Evolutionary conservation across 1,140 invertebrate genomes (phyloP).

Genomic region (Hylaeus volcanicus): DNA sequence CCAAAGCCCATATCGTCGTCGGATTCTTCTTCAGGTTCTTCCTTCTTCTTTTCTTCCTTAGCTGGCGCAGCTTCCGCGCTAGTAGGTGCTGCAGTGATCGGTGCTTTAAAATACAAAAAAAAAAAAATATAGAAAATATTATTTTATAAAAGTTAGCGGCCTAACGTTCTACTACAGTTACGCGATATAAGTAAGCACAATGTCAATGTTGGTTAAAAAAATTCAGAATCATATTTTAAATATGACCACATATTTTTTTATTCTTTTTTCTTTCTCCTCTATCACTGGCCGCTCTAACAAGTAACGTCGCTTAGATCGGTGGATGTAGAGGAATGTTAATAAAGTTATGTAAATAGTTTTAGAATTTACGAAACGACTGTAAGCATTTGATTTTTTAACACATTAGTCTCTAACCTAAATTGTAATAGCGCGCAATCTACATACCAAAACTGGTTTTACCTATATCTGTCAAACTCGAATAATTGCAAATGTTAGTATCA

Average conservation of each 20-base stretch:
- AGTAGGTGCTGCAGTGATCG: constrained; percentile 84
- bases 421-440: too few species aligned
- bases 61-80: constrained; percentile 85
- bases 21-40: constrained; percentile 90
- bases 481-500: too few species aligned
- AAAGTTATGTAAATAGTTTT: neutral
- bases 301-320: constrained; percentile 58
- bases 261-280: constrained; percentile 70
- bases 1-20: constrained; percentile 98
- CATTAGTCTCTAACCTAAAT: neutral
- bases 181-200: neutral
- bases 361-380: neutral
- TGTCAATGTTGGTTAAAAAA: constrained; percentile 60
- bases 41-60: constrained; percentile 92
- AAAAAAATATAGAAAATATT: constrained; percentile 8
- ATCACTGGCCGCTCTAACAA: constrained; percentile 70
- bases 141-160: neutral
- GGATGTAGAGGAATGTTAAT: constrained; percentile 74
- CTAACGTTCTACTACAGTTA: neutral
- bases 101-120: constrained; percentile 72
- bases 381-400: neutral
- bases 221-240: constrained; percentile 52
- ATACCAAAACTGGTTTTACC: too few species aligned
- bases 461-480: too few species aligned
- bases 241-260: constrained; percentile 59